Evolutionary conservation across 2,113 vertebrate genomes (phyloP).

Genomic region (Orycteropus afer): DNA sequence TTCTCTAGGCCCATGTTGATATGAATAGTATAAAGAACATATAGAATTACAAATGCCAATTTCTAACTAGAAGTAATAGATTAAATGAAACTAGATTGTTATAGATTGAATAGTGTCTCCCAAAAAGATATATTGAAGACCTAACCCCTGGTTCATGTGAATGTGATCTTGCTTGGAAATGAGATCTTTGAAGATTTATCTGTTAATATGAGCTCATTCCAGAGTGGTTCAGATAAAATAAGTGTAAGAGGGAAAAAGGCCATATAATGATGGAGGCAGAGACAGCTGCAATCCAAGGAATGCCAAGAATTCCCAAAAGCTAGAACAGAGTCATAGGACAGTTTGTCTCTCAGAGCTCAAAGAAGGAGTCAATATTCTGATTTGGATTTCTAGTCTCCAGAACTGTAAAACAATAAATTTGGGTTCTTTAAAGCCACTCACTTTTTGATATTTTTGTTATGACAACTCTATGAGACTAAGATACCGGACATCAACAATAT

Average conservation of each 20-base stretch:
- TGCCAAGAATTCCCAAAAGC: too few relatives aligned
- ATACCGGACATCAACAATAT: background rate
- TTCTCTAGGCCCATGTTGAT: background rate
- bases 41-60: background rate
- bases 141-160: background rate
- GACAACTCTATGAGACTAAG: background rate
- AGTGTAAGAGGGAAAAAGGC: background rate
- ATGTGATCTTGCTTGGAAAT: background rate
- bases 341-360: background rate
- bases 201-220: background rate
- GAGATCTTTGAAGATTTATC: background rate
- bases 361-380: background rate
- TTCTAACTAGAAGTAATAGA: background rate
- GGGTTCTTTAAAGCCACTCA: background rate
- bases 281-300: background rate
- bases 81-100: background rate
- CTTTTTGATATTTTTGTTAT: background rate
- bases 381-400: background rate
- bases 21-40: background rate
- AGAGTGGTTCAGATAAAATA: background rate
- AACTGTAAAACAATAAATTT: background rate
- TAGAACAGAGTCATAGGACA: too few relatives aligned
- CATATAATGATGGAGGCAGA: background rate
- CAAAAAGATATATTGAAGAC: background rate
- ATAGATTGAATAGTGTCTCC: background rate